Evolutionary conservation across 2,888 invertebrate species (phyloP).

Genomic region (Ptilodon capucinus): DNA sequence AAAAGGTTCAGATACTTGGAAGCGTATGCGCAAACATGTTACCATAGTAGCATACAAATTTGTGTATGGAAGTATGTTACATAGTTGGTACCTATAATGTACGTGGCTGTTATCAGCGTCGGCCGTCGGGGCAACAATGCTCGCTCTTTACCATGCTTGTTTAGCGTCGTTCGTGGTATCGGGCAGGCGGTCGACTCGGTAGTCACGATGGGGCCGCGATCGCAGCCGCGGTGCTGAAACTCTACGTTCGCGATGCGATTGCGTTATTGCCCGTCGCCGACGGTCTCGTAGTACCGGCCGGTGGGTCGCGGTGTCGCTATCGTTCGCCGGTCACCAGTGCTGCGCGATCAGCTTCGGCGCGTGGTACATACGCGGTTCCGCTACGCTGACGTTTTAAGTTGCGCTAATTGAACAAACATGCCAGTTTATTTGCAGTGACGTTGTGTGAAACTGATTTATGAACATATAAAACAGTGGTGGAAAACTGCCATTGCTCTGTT

Average conservation of each 20-base stretch:
- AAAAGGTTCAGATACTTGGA: neutral
- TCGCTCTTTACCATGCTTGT: slow-evolving; percentile 45
- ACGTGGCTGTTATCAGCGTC: slow-evolving; percentile 60
- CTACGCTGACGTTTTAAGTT: slow-evolving; percentile 40
- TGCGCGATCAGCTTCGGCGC: slow-evolving; percentile 70
- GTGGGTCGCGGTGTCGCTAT: slow-evolving; percentile 76
- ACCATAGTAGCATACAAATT: neutral
- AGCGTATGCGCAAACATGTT: slow-evolving; percentile 4
- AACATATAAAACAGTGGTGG: slow-evolving; percentile 49
- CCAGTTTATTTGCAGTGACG: slow-evolving; percentile 69
- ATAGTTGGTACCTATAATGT: slow-evolving; percentile 38
- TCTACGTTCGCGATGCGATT: slow-evolving; percentile 35
- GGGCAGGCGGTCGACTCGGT: slow-evolving; percentile 22
- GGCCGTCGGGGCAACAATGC: slow-evolving; percentile 48
- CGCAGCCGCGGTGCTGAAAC: slow-evolving; percentile 16
- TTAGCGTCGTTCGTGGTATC: slow-evolving; percentile 19
- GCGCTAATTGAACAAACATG: slow-evolving; percentile 60
- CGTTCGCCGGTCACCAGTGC: slow-evolving; percentile 77
- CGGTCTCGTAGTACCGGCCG: slow-evolving; percentile 62
- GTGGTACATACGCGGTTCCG: slow-evolving; percentile 60
- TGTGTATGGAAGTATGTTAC: slow-evolving; percentile 11
- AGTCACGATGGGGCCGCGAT: slow-evolving; percentile 26
- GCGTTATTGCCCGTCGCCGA: slow-evolving; percentile 43
- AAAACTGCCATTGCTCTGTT: slow-evolving; percentile 51
- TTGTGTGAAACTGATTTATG: slow-evolving; percentile 63